Percentiles rank a stretch among this genome's conserved stretches.
phyloP scores from a whole-genome alignment of 2,113 vertebrate species.

The Nestor notabilis region DNA sequence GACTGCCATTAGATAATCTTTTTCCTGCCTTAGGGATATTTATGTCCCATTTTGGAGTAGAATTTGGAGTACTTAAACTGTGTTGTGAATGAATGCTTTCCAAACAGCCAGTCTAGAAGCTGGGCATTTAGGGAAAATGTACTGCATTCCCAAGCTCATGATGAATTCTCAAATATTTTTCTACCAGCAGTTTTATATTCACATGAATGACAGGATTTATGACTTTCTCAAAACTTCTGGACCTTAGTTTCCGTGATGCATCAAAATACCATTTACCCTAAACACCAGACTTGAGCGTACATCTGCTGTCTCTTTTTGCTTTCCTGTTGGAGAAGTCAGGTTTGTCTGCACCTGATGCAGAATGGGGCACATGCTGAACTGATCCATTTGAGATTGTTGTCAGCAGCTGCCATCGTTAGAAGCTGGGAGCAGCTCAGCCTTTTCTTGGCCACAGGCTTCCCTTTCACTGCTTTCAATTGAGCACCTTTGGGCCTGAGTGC shows the following conservation, averaged over 20 bases:
- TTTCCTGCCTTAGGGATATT: background rate
- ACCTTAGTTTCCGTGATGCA: background rate
- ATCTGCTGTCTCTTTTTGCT: background rate
- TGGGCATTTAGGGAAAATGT: background rate
- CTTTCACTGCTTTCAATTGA: fast-evolving
- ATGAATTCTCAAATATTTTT: background rate
- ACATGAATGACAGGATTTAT: background rate
- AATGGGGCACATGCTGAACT: too few species aligned
- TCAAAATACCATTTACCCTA: background rate
- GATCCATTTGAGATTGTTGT: background rate
- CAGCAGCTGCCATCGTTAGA: background rate
- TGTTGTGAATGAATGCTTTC: background rate
- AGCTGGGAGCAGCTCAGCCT: background rate
- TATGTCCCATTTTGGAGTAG: background rate
- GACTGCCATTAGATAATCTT: background rate
- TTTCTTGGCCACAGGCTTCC: background rate
- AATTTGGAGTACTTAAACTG: background rate
- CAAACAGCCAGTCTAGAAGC: background rate
- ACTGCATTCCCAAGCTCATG: background rate
- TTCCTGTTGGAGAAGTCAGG: background rate
- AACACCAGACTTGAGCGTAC: background rate
- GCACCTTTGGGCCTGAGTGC: background rate
- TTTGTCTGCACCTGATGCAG: background rate
- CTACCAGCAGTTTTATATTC: background rate
- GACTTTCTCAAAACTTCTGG: background rate